A percentile compares a stretch with the other conserved stretches of the same genome.
Evolutionary conservation across 2,888 invertebrate genomes (phyloP).

Genomic region (Diplazon laetatorius): DNA sequence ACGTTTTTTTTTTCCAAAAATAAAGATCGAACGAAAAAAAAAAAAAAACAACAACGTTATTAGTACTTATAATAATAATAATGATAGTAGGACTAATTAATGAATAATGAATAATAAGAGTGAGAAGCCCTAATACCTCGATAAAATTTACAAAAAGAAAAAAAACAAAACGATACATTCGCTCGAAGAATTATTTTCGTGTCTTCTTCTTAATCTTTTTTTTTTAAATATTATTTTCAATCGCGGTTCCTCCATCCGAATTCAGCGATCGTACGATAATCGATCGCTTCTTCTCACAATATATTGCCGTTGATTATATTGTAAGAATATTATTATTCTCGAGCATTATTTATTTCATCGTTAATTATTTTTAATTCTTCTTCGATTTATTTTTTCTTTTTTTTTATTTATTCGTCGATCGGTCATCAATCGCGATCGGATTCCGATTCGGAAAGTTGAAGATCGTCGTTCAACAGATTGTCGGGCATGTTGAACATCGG

Average conservation of each 20-base stretch:
- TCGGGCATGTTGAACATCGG: constrained; percentile 83
- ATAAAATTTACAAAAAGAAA: constrained; percentile 53
- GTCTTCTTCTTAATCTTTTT: constrained; percentile 20
- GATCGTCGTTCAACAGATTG: constrained; percentile 91
- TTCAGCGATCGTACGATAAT: constrained; percentile 11
- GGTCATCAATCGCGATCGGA: constrained; percentile 88
- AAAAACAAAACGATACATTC: constrained; percentile 47
- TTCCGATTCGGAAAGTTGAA: constrained; percentile 93
- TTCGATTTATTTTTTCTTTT: background rate
- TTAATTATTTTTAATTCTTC: background rate
- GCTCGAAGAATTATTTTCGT: background rate
- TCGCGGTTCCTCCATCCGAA: background rate
- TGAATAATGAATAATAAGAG: constrained; percentile 47
- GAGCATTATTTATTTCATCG: background rate
- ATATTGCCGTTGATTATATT: constrained; percentile 23
- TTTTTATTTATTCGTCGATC: background rate
- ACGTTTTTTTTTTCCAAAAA: constrained; percentile 42
- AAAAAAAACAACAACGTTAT: constrained; percentile 22
- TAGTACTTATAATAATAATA: constrained; percentile 43
- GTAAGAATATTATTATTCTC: too few species aligned
- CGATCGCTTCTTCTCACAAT: constrained; percentile 7
- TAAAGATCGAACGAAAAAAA: constrained; percentile 36
- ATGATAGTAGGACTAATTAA: constrained; percentile 24
- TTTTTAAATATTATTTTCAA: background rate
- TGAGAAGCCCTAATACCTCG: constrained; percentile 60